These are phyloP conservation scores for Cynopterus sphinx DNA, from an alignment of 2,797 vertebrate species.

Conservation along the genomic window DNA sequence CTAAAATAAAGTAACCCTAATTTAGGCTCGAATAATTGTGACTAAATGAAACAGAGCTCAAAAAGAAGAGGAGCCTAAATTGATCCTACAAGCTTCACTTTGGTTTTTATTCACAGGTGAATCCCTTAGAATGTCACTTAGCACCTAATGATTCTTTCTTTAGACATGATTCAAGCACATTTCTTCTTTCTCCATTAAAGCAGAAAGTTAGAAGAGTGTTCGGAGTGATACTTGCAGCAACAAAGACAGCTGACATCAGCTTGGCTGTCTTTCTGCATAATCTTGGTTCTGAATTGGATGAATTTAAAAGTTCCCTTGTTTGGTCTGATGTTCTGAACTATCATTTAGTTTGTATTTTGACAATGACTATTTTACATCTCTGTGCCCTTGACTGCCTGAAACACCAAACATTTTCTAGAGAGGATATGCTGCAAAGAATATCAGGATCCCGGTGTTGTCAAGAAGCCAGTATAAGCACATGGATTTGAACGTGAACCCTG, in stretches of 20 bases:
- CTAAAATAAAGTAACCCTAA: not conserved
- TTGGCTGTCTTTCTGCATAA: not conserved
- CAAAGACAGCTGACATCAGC: not conserved
- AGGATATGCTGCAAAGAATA: not conserved
- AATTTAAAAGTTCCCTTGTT: not conserved
- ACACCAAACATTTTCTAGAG: not conserved
- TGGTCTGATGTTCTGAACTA: constrained; percentile 23
- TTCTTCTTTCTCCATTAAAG: constrained; percentile 3
- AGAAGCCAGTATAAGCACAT: not conserved
- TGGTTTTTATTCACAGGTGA: not conserved
- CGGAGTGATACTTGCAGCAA: not conserved
- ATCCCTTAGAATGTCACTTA: not conserved
- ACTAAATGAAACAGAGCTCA: not conserved
- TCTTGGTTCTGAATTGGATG: not conserved
- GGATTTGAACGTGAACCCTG: accelerated
- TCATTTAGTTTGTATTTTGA: not conserved
- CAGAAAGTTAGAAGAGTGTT: not conserved
- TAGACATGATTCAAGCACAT: not conserved
- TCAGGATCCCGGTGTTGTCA: not conserved
- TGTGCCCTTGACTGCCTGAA: not conserved
- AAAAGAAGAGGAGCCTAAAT: not conserved
- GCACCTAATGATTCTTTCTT: not conserved
- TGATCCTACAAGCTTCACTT: not conserved
- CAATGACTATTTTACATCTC: not conserved
- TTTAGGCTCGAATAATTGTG: not conserved